Percentiles rank a stretch among this genome's conserved stretches.
Conservation (phyloP, 2,888 invertebrate genomes). For the Arrhopalites spinosus region DNA sequence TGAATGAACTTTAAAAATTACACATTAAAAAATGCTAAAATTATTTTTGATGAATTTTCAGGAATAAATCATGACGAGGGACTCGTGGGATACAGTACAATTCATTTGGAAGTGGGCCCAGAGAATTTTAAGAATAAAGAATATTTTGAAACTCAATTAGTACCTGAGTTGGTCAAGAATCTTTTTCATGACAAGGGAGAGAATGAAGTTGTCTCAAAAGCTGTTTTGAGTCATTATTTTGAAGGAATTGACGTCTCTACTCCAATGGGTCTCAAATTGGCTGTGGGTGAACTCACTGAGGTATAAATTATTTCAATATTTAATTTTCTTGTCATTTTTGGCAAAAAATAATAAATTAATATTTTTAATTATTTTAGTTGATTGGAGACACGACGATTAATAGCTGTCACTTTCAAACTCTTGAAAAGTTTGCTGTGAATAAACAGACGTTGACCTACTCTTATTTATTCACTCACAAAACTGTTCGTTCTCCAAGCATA, state of each 20-base stretch:
- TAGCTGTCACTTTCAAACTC: conserved; percentile 49
- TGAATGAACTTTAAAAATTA: too few species aligned
- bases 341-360: not conserved
- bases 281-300: conserved; percentile 44
- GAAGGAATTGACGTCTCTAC: conserved; percentile 48
- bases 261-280: conserved; percentile 39
- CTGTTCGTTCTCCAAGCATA: conserved; percentile 44
- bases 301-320: conserved; percentile 15
- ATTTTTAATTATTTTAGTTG: conserved; percentile 23
- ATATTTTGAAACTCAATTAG: conserved; percentile 46
- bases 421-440: conserved; percentile 46
- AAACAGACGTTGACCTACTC: conserved; percentile 44
- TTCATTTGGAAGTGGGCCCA: conserved; percentile 1
- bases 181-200: conserved; percentile 44
- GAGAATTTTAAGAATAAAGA: conserved; percentile 50
- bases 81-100: conserved; percentile 31
- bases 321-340: not conserved
- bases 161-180: conserved; percentile 44
- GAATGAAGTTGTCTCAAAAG: conserved; percentile 46
- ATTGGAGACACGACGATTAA: conserved; percentile 45
- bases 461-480: conserved; percentile 53
- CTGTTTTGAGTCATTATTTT: conserved; percentile 54
- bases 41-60: not conserved
- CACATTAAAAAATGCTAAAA: too few species aligned
- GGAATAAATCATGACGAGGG: conserved; percentile 40